Conservation (phyloP, 2,888 invertebrate species). For the Andrena trimmerana region DNA sequence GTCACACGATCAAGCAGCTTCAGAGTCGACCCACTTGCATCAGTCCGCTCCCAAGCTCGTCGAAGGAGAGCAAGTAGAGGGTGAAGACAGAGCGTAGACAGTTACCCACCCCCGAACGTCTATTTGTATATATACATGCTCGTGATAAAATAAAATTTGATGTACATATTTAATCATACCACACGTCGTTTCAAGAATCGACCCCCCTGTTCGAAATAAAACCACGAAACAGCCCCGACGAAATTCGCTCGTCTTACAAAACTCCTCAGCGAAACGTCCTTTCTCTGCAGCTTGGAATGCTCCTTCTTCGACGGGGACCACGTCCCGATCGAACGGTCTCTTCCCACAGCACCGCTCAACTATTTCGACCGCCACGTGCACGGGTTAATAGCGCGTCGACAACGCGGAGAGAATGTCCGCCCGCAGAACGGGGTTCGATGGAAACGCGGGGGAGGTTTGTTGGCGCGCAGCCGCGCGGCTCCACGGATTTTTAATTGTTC, state of each 20-base stretch:
- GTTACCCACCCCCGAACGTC: conserved; percentile 75
- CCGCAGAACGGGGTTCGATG: not conserved
- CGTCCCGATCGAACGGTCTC: not conserved
- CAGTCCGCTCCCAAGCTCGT: conserved; percentile 65
- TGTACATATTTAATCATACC: conserved; percentile 82
- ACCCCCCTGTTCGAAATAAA: conserved; percentile 60
- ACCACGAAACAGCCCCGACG: conserved; percentile 34
- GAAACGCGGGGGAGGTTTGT: no score
- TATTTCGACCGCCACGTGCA: conserved; percentile 8
- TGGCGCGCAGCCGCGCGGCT: not conserved
- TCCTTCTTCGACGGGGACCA: not conserved
- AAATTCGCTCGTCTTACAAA: conserved; percentile 40
- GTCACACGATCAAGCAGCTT: not conserved
- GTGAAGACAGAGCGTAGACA: conserved; percentile 67
- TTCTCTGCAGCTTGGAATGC: not conserved
- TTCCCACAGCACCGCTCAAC: conserved; percentile 2
- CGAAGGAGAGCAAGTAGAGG: conserved; percentile 56
- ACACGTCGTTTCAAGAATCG: conserved; percentile 63
- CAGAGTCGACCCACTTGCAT: not conserved
- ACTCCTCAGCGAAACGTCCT: conserved; percentile 36
- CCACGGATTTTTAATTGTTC: conserved; percentile 76
- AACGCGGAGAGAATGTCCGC: not conserved
- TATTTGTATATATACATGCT: conserved; percentile 84
- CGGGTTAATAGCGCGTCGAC: conserved; percentile 29
- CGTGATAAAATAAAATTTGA: conserved; percentile 84